Evolutionary conservation across 2,888 invertebrate species (phyloP), one percentile per base, ranked within the genome.

Genomic region (Diarsia brunnea): DNA sequence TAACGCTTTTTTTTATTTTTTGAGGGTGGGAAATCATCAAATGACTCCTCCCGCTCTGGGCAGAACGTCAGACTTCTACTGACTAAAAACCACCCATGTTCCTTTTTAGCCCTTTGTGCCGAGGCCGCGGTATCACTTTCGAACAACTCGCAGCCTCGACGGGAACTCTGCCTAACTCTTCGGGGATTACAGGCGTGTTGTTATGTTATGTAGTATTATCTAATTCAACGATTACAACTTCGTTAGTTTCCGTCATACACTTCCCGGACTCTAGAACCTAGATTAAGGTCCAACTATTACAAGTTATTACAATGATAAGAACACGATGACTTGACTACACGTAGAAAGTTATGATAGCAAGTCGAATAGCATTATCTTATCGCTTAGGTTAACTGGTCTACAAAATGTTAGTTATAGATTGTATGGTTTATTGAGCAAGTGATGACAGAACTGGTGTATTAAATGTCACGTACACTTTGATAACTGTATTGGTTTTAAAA

Each of bases 361-460:
- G 53, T 61, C 16, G 67, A 66, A 72, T 27, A 78, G n/a, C 38
- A 43, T 31, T 67, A 78, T 73, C 66, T 78, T 73, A 78, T 78
- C 73, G 63, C 27, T 73, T 27, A 43, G 19, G 76, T 76, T 77
- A 58, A 77, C 77, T 77, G 45, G 58, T 65, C 51, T 60, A 77
- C 77, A 78, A 77, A 60, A 51, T 71, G 51, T 71, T 65, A 58
- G 70, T 64, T 24, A 71, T 24, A 51, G 58, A 78, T 77, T 65
- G 11, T 51, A 63, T 31, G 21, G 63, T 49, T 75, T 75, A 65
- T 43, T n/a, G 55, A 51, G 43, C 70, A 65, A 65, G 24, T 71
- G 64, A 71, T 77, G 49, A 43, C 49, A 43, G 53, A 60, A 45
- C 31, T 61, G n/a, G 69, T 61, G 27, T 53, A 45, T 38, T 21